These are phyloP conservation scores for Mongoloraphidia duomilia DNA, from an alignment of 2,888 invertebrate species.

Conservation along the genomic window DNA sequence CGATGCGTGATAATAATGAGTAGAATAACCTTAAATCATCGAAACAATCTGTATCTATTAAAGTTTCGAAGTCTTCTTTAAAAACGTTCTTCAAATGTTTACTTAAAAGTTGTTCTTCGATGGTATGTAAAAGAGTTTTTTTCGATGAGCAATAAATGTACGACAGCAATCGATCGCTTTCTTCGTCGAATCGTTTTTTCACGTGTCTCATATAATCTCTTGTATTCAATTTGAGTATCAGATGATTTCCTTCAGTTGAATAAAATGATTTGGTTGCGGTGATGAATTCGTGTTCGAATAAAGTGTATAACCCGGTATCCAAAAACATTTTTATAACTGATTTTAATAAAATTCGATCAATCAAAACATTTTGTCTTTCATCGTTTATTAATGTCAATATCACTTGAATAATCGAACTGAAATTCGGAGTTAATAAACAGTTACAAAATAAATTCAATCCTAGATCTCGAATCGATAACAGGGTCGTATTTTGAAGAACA, in stretches of 20 bases:
- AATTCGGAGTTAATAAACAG: constrained; percentile 17
- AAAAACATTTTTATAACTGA: constrained; percentile 86
- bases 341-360: constrained; percentile 78
- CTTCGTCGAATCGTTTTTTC: constrained; percentile 77
- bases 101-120: constrained; percentile 79
- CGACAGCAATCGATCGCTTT: constrained; percentile 73
- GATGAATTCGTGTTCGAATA: constrained; percentile 75
- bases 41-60: constrained; percentile 76
- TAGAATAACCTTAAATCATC: constrained; percentile 76
- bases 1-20: constrained; percentile 69
- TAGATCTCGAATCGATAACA: constrained; percentile 93
- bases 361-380: constrained; percentile 77
- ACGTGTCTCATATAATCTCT: constrained; percentile 85
- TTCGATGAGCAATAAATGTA: constrained; percentile 85
- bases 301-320: constrained; percentile 79
- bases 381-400: constrained; percentile 76
- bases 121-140: constrained; percentile 66
- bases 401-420: constrained; percentile 51
- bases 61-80: constrained; percentile 73
- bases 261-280: constrained; percentile 80
- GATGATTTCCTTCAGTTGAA: constrained; percentile 72
- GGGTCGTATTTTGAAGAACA: constrained; percentile 79
- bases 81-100: constrained; percentile 76
- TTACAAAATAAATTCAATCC: constrained; percentile 81
- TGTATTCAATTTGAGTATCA: constrained; percentile 78